phyloP scores from a whole-genome alignment of 1,140 invertebrate genomes.

The Drosophila busckii region DNA sequence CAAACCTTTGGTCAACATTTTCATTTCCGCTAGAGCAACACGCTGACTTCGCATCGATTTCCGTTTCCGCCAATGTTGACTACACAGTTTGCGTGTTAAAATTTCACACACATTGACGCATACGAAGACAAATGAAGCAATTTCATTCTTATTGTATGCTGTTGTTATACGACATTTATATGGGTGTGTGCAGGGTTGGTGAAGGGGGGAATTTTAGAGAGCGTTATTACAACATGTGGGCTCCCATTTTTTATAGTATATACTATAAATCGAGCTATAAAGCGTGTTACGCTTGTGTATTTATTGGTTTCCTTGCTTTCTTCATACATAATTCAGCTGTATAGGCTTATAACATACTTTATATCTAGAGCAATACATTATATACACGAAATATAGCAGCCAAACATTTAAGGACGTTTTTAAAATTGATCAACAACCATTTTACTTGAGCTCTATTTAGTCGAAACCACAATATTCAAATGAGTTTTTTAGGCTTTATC shows the following conservation, averaged over 20 bases:
- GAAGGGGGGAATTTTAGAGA: slow-evolving; percentile 9
- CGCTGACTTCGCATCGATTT: slow-evolving; percentile 51
- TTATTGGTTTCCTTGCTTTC: slow-evolving; percentile 9
- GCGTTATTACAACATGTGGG: background rate
- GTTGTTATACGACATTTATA: slow-evolving; percentile 16
- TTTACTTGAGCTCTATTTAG: too few relatives aligned
- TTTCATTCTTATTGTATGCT: slow-evolving; percentile 49
- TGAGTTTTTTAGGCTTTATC: too few relatives aligned
- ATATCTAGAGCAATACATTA: too few relatives aligned
- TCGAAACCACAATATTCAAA: too few relatives aligned
- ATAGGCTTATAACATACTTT: too few relatives aligned
- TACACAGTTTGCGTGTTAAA: slow-evolving; percentile 39
- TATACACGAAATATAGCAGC: too few relatives aligned
- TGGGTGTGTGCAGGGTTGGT: too few relatives aligned
- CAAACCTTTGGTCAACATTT: slow-evolving; percentile 22
- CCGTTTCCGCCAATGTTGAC: slow-evolving; percentile 43
- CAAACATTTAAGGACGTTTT: too few relatives aligned
- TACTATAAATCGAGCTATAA: slow-evolving; percentile 8
- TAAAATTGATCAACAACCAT: too few relatives aligned
- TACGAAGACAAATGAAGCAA: background rate
- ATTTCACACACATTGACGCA: slow-evolving; percentile 5
- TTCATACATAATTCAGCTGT: background rate
- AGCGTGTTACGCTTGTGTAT: slow-evolving; percentile 9
- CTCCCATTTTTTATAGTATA: slow-evolving; percentile 11
- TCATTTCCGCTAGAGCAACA: slow-evolving; percentile 55